phyloP scores from a whole-genome alignment of 2,888 invertebrate genomes.

The Amphipoea oculea region DNA sequence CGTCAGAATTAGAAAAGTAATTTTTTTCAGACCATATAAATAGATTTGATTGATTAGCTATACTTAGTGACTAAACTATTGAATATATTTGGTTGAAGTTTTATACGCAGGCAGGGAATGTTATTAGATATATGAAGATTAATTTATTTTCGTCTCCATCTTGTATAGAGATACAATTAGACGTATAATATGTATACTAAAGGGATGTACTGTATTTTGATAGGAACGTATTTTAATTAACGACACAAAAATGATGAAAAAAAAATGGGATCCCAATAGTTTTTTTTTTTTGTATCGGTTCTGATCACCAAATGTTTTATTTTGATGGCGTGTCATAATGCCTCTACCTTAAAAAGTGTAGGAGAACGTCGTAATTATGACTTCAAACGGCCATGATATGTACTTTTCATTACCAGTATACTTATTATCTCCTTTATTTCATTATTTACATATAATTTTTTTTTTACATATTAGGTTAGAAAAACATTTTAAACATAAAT shows the following conservation, averaged over 20 bases:
- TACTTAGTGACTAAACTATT: no score
- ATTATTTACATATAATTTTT: no score
- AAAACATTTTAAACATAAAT: no score
- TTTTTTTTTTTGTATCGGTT: neutral
- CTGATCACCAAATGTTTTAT: neutral
- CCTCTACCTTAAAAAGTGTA: neutral
- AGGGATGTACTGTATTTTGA: neutral
- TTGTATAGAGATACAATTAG: slow-evolving; percentile 13
- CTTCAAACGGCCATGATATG: neutral
- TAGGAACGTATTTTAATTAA: neutral
- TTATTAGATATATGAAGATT: no score
- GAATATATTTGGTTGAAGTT: no score
- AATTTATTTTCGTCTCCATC: no score
- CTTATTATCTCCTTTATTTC: neutral
- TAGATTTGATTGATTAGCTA: no score
- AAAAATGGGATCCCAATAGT: neutral
- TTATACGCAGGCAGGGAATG: no score
- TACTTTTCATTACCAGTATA: neutral
- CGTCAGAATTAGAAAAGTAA: no score
- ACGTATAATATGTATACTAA: neutral
- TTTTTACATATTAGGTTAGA: no score
- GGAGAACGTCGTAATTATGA: neutral
- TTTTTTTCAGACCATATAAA: no score
- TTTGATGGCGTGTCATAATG: neutral
- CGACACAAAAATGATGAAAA: neutral